Evolutionary conservation across 1,140 invertebrate species (phyloP).

Genomic region (Aphaenogaster rudis): DNA sequence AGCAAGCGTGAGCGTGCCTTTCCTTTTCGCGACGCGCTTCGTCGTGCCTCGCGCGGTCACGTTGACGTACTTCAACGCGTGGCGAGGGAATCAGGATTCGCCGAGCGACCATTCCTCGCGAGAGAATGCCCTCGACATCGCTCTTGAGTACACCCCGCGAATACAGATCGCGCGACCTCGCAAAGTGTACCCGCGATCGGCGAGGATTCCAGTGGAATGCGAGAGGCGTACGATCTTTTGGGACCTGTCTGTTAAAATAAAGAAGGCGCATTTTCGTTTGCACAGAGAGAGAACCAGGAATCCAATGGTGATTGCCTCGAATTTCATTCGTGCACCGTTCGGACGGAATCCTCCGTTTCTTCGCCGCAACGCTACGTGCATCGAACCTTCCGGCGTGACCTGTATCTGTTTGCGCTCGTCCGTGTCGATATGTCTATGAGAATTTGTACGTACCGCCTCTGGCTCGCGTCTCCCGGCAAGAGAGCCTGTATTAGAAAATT

Average conservation of each 20-base stretch:
- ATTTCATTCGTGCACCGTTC: constrained; percentile 19
- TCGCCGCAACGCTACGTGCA: constrained; percentile 25
- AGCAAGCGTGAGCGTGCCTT: constrained; percentile 23
- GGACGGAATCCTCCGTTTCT: not conserved
- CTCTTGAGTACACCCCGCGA: not conserved
- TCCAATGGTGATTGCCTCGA: constrained; percentile 25
- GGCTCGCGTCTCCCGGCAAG: constrained; percentile 3
- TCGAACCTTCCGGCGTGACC: constrained; percentile 7
- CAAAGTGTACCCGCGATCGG: not conserved
- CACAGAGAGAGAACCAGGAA: not conserved
- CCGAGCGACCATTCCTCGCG: constrained; percentile 12
- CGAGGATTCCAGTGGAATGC: not conserved
- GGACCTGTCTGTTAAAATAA: constrained; percentile 39
- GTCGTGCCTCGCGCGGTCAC: not conserved
- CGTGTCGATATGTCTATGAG: constrained; percentile 24
- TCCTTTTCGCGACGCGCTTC: not conserved
- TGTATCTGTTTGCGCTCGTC: constrained; percentile 35
- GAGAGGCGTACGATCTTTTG: constrained; percentile 20
- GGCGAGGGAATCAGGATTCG: not conserved
- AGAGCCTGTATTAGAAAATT: constrained; percentile 55
- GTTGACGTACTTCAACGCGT: not conserved
- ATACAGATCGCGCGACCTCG: constrained; percentile 4
- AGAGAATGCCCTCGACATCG: constrained; percentile 22
- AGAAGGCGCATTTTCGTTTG: constrained; percentile 23
- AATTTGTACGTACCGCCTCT: constrained; percentile 17